Evolutionary conservation across 1,140 invertebrate species (phyloP).

Genomic region (Lanistes nyassanus): DNA sequence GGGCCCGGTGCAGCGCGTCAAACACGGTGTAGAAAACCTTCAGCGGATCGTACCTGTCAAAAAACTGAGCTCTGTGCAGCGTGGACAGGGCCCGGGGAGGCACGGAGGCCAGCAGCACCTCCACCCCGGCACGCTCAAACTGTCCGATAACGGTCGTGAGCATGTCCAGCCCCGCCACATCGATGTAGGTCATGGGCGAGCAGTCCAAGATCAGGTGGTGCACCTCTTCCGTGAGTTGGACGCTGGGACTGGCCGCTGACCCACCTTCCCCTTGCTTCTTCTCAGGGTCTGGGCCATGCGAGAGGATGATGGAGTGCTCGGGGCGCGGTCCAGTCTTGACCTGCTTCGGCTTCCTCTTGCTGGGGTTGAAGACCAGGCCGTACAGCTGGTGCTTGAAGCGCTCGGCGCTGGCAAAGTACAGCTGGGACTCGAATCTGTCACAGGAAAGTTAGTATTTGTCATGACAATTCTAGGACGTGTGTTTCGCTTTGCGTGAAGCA

Average conservation of each 20-base stretch:
- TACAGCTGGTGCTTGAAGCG: slow-evolving; percentile 54
- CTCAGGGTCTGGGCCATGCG: not conserved
- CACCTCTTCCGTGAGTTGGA: not conserved
- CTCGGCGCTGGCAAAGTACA: slow-evolving; percentile 63
- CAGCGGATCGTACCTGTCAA: slow-evolving; percentile 12
- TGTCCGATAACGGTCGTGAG: slow-evolving; percentile 43
- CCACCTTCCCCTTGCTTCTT: not conserved
- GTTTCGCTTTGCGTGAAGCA: too few species aligned
- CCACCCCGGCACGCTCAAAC: slow-evolving; percentile 31
- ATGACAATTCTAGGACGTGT: too few species aligned
- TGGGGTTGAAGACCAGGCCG: slow-evolving; percentile 31
- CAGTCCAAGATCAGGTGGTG: slow-evolving; percentile 54
- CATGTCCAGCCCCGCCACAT: slow-evolving; percentile 51
- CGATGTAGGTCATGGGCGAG: slow-evolving; percentile 53
- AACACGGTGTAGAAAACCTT: slow-evolving; percentile 2
- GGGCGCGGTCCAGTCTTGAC: not conserved
- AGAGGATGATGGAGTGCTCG: not conserved
- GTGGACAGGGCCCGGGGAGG: slow-evolving; percentile 25
- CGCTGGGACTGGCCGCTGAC: not conserved
- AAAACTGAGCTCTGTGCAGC: slow-evolving; percentile 33
- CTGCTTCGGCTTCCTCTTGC: slow-evolving; percentile 10
- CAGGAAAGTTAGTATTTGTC: not conserved
- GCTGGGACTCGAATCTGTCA: slow-evolving; percentile 47
- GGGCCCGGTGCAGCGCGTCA: not conserved
- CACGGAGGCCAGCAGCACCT: slow-evolving; percentile 35